Conservation (phyloP, 2,797 vertebrate species). For the Tapera naevia region DNA sequence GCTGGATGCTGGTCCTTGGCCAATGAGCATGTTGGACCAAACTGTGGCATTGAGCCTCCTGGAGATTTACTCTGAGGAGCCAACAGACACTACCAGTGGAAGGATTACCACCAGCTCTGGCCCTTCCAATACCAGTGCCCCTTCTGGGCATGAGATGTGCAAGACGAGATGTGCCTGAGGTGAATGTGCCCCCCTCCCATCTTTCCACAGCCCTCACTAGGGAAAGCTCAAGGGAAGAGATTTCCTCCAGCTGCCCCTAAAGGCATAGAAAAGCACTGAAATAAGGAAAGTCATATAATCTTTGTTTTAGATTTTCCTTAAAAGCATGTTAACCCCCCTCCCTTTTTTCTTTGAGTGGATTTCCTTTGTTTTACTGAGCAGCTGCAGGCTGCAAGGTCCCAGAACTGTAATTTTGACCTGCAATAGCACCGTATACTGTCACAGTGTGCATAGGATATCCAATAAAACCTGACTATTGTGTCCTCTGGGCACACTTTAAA, state of each 20-base stretch:
- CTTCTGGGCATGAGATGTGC: neutral
- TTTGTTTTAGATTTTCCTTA: constrained; percentile 26
- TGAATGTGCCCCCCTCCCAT: accelerated
- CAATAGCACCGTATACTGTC: constrained; percentile 2
- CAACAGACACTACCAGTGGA: accelerated
- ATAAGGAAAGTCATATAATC: constrained; percentile 49
- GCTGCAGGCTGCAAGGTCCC: constrained; percentile 52
- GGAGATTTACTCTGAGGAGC: neutral
- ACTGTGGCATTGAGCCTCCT: neutral
- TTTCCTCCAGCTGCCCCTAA: constrained; percentile 1
- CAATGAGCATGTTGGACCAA: neutral
- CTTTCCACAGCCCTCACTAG: neutral
- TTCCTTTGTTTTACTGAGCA: constrained; percentile 60
- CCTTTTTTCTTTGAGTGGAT: neutral
- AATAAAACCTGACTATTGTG: constrained; percentile 8
- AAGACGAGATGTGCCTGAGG: neutral
- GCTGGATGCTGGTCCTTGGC: neutral
- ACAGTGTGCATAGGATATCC: constrained; percentile 34
- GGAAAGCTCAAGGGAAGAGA: neutral
- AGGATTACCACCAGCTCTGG: neutral
- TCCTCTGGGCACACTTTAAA: constrained; percentile 49
- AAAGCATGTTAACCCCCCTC: neutral
- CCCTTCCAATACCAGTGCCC: accelerated
- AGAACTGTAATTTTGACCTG: constrained; percentile 46
- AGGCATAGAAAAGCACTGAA: neutral